Conservation (phyloP, 1,140 invertebrate genomes). For the Drosophila trapezifrons region DNA sequence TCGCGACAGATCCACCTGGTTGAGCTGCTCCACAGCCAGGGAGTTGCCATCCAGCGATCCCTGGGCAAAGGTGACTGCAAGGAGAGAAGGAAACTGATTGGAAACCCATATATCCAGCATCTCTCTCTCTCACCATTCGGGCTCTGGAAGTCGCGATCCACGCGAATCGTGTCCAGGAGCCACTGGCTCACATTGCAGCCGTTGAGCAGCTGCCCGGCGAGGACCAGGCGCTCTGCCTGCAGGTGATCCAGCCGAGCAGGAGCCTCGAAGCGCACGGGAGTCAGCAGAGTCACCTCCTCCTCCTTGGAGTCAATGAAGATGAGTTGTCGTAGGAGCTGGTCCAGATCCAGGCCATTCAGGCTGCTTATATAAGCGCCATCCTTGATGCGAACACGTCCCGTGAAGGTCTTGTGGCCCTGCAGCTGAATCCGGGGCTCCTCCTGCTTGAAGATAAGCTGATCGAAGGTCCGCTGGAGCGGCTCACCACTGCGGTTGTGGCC, state of each 20-base stretch:
- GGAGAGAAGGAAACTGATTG: background rate
- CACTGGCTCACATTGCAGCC: slow-evolving; percentile 67
- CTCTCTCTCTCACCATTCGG: slow-evolving; percentile 20
- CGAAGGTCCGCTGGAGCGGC: slow-evolving; percentile 54
- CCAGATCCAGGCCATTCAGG: slow-evolving; percentile 51
- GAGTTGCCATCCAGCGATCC: slow-evolving; percentile 64
- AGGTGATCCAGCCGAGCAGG: slow-evolving; percentile 28
- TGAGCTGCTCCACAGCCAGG: slow-evolving; percentile 52
- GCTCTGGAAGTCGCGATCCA: slow-evolving; percentile 49
- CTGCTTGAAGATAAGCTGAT: slow-evolving; percentile 59
- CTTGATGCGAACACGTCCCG: slow-evolving; percentile 60
- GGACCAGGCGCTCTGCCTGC: slow-evolving; percentile 15
- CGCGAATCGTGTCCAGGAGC: slow-evolving; percentile 65
- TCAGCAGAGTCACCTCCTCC: slow-evolving; percentile 26
- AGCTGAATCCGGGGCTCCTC: slow-evolving; percentile 10
- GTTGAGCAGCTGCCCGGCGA: slow-evolving; percentile 44
- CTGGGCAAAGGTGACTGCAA: slow-evolving; percentile 47
- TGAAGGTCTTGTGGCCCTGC: slow-evolving; percentile 58
- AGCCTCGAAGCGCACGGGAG: slow-evolving; percentile 52
- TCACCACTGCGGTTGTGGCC: slow-evolving; percentile 42
- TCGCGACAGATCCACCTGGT: slow-evolving; percentile 56
- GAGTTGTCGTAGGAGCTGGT: slow-evolving; percentile 44
- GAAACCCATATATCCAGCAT: background rate
- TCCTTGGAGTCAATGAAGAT: slow-evolving; percentile 50
- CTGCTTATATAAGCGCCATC: slow-evolving; percentile 44